Conservation (phyloP, 1,140 invertebrate species). For the Tetramorium simillimum region DNA sequence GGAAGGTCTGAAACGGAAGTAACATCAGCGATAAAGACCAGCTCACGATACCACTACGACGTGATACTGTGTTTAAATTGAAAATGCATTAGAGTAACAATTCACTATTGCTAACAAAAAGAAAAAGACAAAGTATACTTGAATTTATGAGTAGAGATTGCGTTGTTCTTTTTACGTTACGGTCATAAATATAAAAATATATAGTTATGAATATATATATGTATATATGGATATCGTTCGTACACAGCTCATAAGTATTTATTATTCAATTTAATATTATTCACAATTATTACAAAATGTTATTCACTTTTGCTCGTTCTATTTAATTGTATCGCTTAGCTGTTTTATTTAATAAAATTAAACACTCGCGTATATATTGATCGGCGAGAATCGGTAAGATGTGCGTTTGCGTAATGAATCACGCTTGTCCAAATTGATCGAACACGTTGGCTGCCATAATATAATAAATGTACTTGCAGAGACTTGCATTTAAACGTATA, state of each 20-base stretch:
- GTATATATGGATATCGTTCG: neutral
- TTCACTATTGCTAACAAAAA: conserved; percentile 1
- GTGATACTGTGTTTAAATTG: neutral
- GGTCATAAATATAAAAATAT: conserved; percentile 27
- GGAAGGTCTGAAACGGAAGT: conserved; percentile 59
- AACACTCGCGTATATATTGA: neutral
- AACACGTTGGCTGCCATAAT: conserved; percentile 51
- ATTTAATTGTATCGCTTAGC: neutral
- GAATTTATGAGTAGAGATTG: neutral
- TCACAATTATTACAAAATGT: neutral
- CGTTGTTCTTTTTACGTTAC: neutral
- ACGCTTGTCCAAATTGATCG: conserved; percentile 43
- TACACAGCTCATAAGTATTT: neutral
- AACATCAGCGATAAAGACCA: conserved; percentile 37
- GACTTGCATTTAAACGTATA: conserved; percentile 64
- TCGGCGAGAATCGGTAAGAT: conserved; percentile 22
- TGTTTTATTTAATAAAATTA: conserved; percentile 37
- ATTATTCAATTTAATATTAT: conserved; percentile 27
- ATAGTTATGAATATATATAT: neutral
- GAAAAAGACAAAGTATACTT: neutral
- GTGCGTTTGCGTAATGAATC: conserved; percentile 15
- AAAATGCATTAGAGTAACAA: neutral
- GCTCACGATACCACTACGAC: neutral
- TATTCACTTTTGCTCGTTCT: neutral
- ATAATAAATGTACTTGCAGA: conserved; percentile 64